Base-by-base conservation (phyloP, 1,140 invertebrate genomes). In the Cataglyphis hispanica region DNA sequence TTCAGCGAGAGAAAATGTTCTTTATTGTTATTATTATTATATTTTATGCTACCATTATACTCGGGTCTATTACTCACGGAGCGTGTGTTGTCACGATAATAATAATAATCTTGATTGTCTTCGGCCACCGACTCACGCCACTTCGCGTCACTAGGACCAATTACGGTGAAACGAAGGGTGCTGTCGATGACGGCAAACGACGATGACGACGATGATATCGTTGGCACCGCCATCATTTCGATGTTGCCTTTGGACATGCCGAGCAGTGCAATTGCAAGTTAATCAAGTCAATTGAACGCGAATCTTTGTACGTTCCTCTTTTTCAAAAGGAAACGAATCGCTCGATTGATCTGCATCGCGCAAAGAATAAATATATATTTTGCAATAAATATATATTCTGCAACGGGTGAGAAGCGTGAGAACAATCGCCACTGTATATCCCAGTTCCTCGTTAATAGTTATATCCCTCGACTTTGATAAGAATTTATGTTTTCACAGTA, bases 51-150 rank as follows among this genome's bases (percentile, higher is more conserved):
- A 90, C 89, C 84, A 91, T 89, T 91, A 90, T 88, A 87, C 56
- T 85, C 80, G 83, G 81, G 81, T 50, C 89, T 92, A 91, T 88
- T 89, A 85, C 50, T 87, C 81, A 85, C 81, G 31, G 63, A 58
- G 60, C n/a, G 40, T 11, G 69, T 11, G 63, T 37, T 19, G 58
- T 86, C 86, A 70, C 86, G 87, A 90, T 91, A 92, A 92, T 92
- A 88, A 90, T 91, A 92, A 92, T 92, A 92, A 92, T 92, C 87
- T 91, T 86, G 88, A 93, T 88, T 91, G 87, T 92, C 87, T 91
- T 86, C 70, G 75, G 85, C 58, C 74, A 40, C 72, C 64, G 53
- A 84, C 86, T 87, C 88, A 87, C 85, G 91, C 88, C 85, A 91
- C 85, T 92, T 91, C 87, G 91, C 89, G 75, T 86, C 83, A 78